Evolutionary conservation across 2,113 vertebrate species (phyloP).

Genomic region (Bufo gargarizans): DNA sequence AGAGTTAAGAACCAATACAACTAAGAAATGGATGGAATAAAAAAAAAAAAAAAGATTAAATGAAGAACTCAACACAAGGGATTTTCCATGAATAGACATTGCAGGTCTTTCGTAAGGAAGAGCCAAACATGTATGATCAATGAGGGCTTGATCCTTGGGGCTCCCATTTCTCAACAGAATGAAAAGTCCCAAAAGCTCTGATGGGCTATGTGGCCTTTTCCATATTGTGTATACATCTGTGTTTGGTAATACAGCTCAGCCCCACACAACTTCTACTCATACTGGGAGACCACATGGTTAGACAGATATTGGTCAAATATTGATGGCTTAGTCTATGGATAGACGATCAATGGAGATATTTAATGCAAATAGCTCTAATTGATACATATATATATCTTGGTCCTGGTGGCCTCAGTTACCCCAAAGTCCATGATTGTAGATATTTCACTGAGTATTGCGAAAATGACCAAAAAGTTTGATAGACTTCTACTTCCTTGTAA

Average conservation of each 20-base stretch:
- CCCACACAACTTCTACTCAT: neutral
- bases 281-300: neutral
- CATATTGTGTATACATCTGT: neutral
- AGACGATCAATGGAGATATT: neutral
- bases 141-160: neutral
- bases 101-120: neutral
- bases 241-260: neutral
- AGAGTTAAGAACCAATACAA: neutral
- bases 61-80: neutral
- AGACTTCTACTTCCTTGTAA: constrained; percentile 35
- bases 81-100: neutral
- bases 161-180: neutral
- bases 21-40: neutral
- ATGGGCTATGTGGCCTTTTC: neutral
- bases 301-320: neutral
- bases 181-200: neutral
- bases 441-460: neutral
- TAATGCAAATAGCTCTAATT: neutral
- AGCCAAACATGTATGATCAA: no score
- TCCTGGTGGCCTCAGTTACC: neutral
- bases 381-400: neutral
- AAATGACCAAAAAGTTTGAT: neutral
- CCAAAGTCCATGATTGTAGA: neutral
- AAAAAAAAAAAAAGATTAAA: neutral
- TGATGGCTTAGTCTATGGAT: neutral